phyloP scores from a whole-genome alignment of 2,888 invertebrate genomes.

The Dolomedes plantarius region DNA sequence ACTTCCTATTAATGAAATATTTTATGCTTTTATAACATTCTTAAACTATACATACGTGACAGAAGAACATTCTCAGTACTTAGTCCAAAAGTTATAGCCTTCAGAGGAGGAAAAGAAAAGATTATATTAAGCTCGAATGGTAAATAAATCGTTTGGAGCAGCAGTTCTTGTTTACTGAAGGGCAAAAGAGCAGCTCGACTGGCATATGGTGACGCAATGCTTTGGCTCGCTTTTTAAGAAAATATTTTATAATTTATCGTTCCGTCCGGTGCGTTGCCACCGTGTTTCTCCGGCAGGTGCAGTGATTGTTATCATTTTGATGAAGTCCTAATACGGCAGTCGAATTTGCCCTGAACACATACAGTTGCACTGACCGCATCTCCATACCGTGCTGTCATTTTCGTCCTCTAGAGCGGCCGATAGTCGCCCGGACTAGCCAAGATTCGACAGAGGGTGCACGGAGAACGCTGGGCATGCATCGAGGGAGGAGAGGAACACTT shows the following conservation, averaged over 20 bases:
- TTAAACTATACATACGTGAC: too few species aligned
- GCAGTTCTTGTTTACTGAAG: not conserved
- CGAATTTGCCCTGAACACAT: not conserved
- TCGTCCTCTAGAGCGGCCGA: not conserved
- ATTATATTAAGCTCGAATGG: not conserved
- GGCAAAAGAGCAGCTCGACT: not conserved
- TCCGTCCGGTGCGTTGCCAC: not conserved
- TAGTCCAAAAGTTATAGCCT: too few species aligned
- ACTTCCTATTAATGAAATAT: too few species aligned
- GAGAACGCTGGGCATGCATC: too few species aligned
- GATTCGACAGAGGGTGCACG: too few species aligned
- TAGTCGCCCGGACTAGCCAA: not conserved
- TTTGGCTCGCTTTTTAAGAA: not conserved
- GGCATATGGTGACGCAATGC: not conserved
- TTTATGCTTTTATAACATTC: too few species aligned
- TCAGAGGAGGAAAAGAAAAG: too few species aligned
- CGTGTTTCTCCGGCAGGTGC: not conserved
- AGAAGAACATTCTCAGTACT: too few species aligned
- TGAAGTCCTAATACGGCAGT: not conserved
- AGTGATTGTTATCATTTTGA: not conserved
- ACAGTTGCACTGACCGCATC: not conserved
- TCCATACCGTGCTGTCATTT: not conserved
- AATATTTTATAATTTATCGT: not conserved
- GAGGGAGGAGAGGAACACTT: too few species aligned
- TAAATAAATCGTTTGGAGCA: not conserved